phyloP scores from a whole-genome alignment of 2,797 vertebrate genomes.

The Buphagus erythrorhynchus region DNA sequence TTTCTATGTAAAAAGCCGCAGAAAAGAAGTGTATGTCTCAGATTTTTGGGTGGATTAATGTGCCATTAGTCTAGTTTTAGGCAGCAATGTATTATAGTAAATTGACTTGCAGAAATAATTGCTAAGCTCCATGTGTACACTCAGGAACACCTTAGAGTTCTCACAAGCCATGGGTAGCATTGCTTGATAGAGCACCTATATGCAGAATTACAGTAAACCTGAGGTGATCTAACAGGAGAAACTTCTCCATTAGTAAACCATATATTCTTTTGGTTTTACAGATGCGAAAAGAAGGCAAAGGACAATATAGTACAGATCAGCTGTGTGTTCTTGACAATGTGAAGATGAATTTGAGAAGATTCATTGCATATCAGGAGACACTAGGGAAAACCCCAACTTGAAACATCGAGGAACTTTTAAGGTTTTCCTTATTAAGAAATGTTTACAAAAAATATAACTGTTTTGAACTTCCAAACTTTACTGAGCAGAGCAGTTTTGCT shows the following conservation, averaged over 20 bases:
- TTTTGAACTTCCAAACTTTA: not conserved
- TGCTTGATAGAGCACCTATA: not conserved
- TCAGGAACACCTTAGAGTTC: accelerated
- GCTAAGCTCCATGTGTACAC: not conserved
- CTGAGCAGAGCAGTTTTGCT: not conserved
- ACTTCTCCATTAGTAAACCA: not conserved
- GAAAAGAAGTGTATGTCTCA: not conserved
- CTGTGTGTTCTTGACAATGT: constrained; percentile 95
- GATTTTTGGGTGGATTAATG: not conserved
- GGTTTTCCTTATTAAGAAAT: constrained; percentile 23
- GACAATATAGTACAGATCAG: constrained; percentile 87
- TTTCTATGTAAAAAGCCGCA: not conserved
- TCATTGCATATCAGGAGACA: constrained; percentile 91
- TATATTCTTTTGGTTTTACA: constrained; percentile 61
- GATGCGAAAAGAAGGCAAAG: constrained; percentile 93
- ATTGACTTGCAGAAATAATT: not conserved
- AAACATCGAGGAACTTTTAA: constrained; percentile 23
- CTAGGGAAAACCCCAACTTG: constrained; percentile 77
- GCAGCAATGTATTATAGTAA: not conserved
- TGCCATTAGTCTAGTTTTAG: not conserved
- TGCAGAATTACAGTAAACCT: not conserved
- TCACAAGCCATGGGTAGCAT: not conserved
- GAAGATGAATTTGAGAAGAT: constrained; percentile 93
- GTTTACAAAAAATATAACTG: constrained; percentile 1
- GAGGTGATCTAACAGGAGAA: not conserved